These are phyloP conservation scores for Marisa cornuarietis DNA, from an alignment of 1,140 invertebrate genomes.

Conservation along the genomic window DNA sequence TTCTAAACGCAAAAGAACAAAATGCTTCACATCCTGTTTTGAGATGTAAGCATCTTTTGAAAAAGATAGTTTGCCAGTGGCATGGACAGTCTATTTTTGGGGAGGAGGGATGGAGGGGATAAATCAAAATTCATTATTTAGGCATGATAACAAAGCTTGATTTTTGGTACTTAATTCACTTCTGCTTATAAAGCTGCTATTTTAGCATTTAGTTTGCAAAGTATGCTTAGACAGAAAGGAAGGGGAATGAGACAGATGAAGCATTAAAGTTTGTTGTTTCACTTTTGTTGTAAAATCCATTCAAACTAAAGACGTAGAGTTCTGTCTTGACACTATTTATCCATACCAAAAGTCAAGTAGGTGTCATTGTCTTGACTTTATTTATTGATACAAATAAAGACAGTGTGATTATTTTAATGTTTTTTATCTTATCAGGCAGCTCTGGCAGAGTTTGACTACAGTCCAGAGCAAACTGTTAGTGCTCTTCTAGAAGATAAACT, in stretches of 20 bases:
- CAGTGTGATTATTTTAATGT: neutral
- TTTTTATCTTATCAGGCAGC: slow-evolving; percentile 72
- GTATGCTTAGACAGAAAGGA: too few relatives aligned
- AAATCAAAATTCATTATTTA: too few relatives aligned
- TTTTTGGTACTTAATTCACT: too few relatives aligned
- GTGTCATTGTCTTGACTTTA: neutral
- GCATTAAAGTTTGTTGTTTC: neutral
- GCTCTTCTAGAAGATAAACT: slow-evolving; percentile 79
- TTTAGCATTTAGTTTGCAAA: too few relatives aligned
- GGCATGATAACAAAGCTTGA: too few relatives aligned
- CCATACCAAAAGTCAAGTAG: neutral
- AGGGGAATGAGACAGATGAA: neutral
- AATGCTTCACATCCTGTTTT: too few relatives aligned
- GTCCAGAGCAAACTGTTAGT: slow-evolving; percentile 79
- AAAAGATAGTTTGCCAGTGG: too few relatives aligned
- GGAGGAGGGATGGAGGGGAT: too few relatives aligned
- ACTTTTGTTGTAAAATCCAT: neutral
- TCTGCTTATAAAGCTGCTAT: too few relatives aligned
- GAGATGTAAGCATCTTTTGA: too few relatives aligned
- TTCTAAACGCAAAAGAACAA: too few relatives aligned
- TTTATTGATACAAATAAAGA: neutral
- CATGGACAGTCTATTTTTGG: too few relatives aligned
- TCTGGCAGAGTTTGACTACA: slow-evolving; percentile 78
- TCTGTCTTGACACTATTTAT: neutral
- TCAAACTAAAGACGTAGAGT: neutral